phyloP scores from a whole-genome alignment of 2,888 invertebrate genomes.

The Dicranocentrus wangi region DNA sequence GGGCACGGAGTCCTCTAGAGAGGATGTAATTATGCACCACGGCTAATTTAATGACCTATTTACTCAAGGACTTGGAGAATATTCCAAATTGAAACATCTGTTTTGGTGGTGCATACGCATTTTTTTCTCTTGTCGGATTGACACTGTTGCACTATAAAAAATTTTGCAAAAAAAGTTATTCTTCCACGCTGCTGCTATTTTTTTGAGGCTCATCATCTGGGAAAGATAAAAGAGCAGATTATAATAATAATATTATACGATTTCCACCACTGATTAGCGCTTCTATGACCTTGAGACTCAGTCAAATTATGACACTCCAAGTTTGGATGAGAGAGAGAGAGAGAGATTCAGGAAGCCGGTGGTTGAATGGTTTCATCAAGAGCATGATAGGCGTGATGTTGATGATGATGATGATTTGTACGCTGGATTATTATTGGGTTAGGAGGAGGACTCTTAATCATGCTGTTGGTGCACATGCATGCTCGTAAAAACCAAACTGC shows the following conservation, averaged over 20 bases:
- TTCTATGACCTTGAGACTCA: neutral
- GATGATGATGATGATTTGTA: too few relatives aligned
- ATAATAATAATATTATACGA: neutral
- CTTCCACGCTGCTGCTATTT: too few relatives aligned
- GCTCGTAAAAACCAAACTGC: too few relatives aligned
- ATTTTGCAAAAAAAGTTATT: too few relatives aligned
- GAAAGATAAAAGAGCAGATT: neutral
- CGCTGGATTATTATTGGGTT: too few relatives aligned
- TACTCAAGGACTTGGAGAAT: slow-evolving; percentile 46
- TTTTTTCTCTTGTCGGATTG: slow-evolving; percentile 11
- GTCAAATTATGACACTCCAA: neutral
- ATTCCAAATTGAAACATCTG: slow-evolving; percentile 15
- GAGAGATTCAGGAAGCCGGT: too few relatives aligned
- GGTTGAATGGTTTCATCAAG: neutral
- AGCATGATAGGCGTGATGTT: neutral
- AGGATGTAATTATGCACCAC: slow-evolving; percentile 58
- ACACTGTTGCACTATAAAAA: slow-evolving; percentile 14
- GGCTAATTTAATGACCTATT: slow-evolving; percentile 61
- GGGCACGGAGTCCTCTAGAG: slow-evolving; percentile 41
- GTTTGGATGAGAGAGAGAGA: neutral
- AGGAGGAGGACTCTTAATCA: too few relatives aligned
- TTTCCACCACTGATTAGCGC: neutral
- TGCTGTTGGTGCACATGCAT: too few relatives aligned
- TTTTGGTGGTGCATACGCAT: slow-evolving; percentile 18
- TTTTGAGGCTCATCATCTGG: neutral